Evolutionary conservation across 2,113 vertebrate species (phyloP).

Genomic region (Marmota monax): DNA sequence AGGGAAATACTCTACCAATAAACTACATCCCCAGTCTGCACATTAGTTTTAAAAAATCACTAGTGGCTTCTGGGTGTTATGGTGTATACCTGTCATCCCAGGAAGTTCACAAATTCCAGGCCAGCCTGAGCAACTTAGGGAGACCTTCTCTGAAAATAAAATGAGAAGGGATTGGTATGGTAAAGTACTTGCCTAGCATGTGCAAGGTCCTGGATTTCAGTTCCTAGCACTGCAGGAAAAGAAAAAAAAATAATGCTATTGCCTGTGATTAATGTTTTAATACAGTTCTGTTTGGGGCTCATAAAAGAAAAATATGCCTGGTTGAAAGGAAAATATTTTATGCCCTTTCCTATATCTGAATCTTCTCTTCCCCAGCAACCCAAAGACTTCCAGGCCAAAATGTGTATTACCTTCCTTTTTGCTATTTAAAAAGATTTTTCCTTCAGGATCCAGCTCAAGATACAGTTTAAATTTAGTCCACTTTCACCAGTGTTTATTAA

Average conservation of each 20-base stretch:
- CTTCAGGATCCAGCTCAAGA: neutral
- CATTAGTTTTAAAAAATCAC: neutral
- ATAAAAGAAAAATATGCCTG: neutral
- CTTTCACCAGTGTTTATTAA: neutral
- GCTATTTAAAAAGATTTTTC: neutral
- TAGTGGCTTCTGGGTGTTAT: neutral
- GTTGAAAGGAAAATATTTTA: neutral
- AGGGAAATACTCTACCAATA: neutral
- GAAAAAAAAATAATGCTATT: neutral
- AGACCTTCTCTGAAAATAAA: neutral
- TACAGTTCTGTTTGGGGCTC: neutral
- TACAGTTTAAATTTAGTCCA: neutral
- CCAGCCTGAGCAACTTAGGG: neutral
- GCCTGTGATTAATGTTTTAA: neutral
- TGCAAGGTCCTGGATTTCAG: neutral
- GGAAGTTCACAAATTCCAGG: neutral
- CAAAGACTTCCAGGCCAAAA: neutral
- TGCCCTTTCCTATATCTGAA: neutral
- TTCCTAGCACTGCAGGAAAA: neutral
- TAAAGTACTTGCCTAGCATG: neutral
- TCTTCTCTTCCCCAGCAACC: neutral
- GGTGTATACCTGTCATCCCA: neutral
- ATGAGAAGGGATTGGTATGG: neutral
- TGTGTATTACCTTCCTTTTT: neutral
- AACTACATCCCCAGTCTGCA: neutral